Evolutionary conservation across 2,888 invertebrate genomes (phyloP), one percentile per base, ranked within the genome.

Genomic region (Andrena hattorfiana): DNA sequence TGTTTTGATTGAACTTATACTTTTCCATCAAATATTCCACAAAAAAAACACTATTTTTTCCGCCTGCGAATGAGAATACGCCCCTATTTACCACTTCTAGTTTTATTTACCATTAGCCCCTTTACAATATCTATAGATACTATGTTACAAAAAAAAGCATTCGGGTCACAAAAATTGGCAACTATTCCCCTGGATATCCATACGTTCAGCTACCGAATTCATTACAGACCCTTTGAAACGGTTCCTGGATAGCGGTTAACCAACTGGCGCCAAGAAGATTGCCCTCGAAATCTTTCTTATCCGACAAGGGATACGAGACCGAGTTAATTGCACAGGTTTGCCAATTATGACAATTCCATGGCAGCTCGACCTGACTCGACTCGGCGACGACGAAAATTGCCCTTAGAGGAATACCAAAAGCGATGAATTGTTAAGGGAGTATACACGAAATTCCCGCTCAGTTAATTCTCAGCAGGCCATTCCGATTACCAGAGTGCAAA

Each of bases 271-370:
- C 23, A 51, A 3, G 71, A 83, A 60, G 77, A 74, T 74, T 59
- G 68, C 6, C 62, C 48, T 62, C 49, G 28, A 84, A 54, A 79
- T 85, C 78, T 82, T 84, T 81, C 78, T 42, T 62, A 42, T 32
- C 56, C 59, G 62, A 73, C 62, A 63, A 28, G 71, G 42, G 66
- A 49, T 32, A 72, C 54, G 35, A 51, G 30, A 56, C 68, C 56
- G 32, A 51, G 78, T 72, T 87, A 87, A 87, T 87, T 87, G 88
- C 68, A 10, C 83, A 63, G 80, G 77, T 88, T 88, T 88, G 81
- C 81, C 86, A 86, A 87, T 87, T 87, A 87, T 78, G 67, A 62
- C 74, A 81, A 84, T 81, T 86, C 74, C 82, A 70, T 49, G 72
- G 68, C 30, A 64, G 56, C 54, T 6, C 10, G 54, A 56, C 26